These are phyloP conservation scores for Trachelipus rathkii DNA, from an alignment of 1,140 invertebrate species.

Conservation along the genomic window DNA sequence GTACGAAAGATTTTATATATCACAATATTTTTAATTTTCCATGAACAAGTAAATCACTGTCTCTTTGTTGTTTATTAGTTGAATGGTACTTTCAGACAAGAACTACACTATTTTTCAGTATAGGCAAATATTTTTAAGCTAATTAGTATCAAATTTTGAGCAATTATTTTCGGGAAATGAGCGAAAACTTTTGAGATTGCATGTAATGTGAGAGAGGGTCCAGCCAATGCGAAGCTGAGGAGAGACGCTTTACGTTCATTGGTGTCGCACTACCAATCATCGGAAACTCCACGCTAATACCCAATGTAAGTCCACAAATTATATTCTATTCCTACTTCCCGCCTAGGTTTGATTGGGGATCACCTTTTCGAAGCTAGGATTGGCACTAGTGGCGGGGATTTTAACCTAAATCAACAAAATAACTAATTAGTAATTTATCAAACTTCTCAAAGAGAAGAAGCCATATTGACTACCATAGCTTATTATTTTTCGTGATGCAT, in stretches of 20 bases:
- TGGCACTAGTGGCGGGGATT: constrained; percentile 12
- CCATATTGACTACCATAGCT: neutral
- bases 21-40: no score
- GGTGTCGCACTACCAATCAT: constrained; percentile 51
- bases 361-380: constrained; percentile 19
- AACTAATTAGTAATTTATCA: constrained; percentile 6
- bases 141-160: neutral
- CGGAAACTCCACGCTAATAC: constrained; percentile 55
- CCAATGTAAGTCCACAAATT: constrained; percentile 74
- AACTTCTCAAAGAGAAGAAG: neutral
- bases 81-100: no score
- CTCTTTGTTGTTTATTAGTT: no score
- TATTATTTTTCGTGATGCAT: neutral
- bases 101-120: neutral
- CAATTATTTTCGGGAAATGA: neutral
- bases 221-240: constrained; percentile 39
- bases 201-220: constrained; percentile 22
- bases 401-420: neutral
- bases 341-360: constrained; percentile 46
- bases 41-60: no score
- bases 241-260: constrained; percentile 46
- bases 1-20: neutral
- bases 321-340: constrained; percentile 55
- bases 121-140: neutral
- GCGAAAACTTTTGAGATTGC: neutral